Evolutionary conservation across 2,888 invertebrate species (phyloP), one percentile per base, ranked within the genome.

Genomic region (Acrocera orbiculus): DNA sequence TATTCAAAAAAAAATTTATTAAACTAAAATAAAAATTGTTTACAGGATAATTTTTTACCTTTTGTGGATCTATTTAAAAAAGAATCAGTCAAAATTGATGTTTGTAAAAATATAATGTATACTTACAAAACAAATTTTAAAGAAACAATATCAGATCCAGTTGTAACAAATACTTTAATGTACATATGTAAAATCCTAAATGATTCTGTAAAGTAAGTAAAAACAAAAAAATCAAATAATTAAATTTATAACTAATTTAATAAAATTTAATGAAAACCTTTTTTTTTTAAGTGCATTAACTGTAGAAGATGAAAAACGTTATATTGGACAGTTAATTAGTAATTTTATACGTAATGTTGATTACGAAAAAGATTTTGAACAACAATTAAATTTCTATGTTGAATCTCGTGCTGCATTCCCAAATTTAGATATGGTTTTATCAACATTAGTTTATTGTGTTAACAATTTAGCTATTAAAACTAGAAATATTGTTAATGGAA

Each of bases 371-470:
- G 87, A 93, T 58, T 76, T 86, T 51, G 93, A 95, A 52, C 80
- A 82, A 47, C 89, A 90, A 54, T 65, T 98, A 8, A 77, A 76
- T 51, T 95, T 93, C 64, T 93, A 86, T 56, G 93, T 89, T 2
- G 90, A 93, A 54, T 81, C 87, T 10, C 69, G 96, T 43, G 79
- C 82, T 5, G 71, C 80, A 0, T 93, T 95, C 61, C 78, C 82
- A 31, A 92, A 90, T 62, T 66, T 96, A 24, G 93, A 95, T 56
- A 63, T 74, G 3, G 87, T 93, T 11, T 74, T 90, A 27, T 67
- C 76, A 23, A 77, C 85, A 34, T 66, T 95, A 24, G 81, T 95
- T 1, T 86, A 86, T 75, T 76, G 76, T 50, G 89, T 89, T 25
- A 89, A 87, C 61, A 67, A 70, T 38, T 60, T 92, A 40, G 69